These are phyloP conservation scores for Machaerirhynchus nigripectus DNA, from an alignment of 2,113 vertebrate genomes.

Conservation along the genomic window DNA sequence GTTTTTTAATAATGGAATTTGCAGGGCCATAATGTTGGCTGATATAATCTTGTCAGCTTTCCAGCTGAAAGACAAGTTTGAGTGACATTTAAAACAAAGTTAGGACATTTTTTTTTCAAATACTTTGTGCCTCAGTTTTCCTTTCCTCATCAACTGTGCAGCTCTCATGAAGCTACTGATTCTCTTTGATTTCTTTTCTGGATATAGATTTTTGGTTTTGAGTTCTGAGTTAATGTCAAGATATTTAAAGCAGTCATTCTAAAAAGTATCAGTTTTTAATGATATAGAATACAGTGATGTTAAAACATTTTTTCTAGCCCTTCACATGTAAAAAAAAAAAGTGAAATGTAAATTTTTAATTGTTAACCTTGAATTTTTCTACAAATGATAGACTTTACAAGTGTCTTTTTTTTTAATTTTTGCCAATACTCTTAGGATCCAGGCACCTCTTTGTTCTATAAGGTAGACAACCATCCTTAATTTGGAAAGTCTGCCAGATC, in stretches of 20 bases:
- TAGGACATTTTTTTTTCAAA: background rate
- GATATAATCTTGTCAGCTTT: background rate
- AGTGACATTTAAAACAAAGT: background rate
- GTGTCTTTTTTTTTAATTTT: background rate
- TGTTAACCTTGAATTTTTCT: background rate
- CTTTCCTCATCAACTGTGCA: background rate
- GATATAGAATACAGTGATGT: no score
- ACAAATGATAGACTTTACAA: background rate
- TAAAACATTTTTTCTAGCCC: background rate
- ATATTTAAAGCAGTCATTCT: background rate
- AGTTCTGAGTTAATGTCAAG: background rate
- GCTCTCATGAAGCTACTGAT: background rate
- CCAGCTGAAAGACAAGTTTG: background rate
- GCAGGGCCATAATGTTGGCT: background rate
- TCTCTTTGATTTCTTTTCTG: background rate
- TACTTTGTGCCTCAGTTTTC: background rate
- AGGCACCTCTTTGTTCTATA: background rate
- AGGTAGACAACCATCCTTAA: background rate
- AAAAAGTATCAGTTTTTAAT: background rate
- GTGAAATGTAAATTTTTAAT: background rate
- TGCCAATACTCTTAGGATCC: background rate
- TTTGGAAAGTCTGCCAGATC: background rate
- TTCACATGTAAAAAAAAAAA: background rate
- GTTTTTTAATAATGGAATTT: background rate
- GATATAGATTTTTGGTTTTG: background rate